Conservation (phyloP, 2,888 invertebrate species). For the Lithophane leautieri region DNA sequence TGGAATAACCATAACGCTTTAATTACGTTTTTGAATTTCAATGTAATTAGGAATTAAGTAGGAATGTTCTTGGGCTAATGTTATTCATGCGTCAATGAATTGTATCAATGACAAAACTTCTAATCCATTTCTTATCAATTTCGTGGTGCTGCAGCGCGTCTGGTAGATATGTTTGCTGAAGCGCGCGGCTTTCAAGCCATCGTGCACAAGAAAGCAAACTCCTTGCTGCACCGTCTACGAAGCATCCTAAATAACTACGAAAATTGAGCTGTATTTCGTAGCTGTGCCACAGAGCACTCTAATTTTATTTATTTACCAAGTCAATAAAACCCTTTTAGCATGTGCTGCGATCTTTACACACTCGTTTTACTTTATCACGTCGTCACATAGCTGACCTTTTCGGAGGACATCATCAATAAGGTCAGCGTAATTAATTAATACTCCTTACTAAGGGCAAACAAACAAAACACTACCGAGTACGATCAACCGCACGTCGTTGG, state of each 20-base stretch:
- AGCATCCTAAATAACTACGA: not conserved
- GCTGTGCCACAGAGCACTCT: not conserved
- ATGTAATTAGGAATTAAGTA: not conserved
- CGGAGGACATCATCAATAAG: not conserved
- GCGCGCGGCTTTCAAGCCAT: not conserved
- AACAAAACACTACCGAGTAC: conserved; percentile 19
- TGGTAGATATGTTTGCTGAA: not conserved
- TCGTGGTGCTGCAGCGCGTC: not conserved
- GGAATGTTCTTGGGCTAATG: not conserved
- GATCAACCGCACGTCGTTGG: not conserved
- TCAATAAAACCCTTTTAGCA: not conserved
- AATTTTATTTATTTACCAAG: not conserved
- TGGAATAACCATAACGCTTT: conserved; percentile 58
- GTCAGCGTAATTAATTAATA: conserved; percentile 7
- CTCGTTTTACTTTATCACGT: not conserved
- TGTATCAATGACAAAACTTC: not conserved
- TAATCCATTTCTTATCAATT: not conserved
- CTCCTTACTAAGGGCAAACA: conserved; percentile 21
- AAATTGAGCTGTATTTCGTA: not conserved
- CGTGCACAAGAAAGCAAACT: not conserved
- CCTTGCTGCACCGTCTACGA: not conserved
- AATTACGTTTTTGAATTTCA: conserved; percentile 54
- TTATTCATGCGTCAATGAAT: not conserved
- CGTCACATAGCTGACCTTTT: not conserved
- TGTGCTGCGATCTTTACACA: not conserved